Evolutionary conservation across 2,113 vertebrate genomes (phyloP), one percentile per base, ranked within the genome.

Genomic region (Hypomesus transpacificus): DNA sequence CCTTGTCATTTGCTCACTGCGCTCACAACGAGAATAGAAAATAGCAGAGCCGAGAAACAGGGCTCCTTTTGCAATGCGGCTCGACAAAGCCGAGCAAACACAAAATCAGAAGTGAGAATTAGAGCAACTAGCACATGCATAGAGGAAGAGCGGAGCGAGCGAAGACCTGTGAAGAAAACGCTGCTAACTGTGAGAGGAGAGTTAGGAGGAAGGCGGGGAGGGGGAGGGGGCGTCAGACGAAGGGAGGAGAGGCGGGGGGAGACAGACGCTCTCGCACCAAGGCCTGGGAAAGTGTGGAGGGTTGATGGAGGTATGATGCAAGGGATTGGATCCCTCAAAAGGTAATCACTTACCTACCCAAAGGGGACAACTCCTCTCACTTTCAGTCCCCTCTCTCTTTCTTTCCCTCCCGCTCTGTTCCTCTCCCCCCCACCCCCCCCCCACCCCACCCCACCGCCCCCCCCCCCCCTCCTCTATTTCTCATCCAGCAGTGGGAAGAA

Each of bases 321-420:
- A 87, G 81, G 78, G 82, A 86, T 81, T 83, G 84, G 82, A 85
- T 82, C 79, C 86, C 87, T 89, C 82, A 86, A 86, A 82, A 84
- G 61, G 82, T 85, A 89, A 89, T 89, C 80, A 75, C 88, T 87
- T 86, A 84, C 80, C 85, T 82, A 86, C 82, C 82, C 86, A 88
- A 83, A 85, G 83, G 87, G 84, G 82, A 88, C 80, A 79, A 80
- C 82, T 86, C 87, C 66, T 78, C 39, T 46, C 39, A 11, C 39
- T 46, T 46, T 46, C 39, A 13, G 39, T 46, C 39, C 39, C 39
- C 39, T 76, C 68, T 82, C 69, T 69, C 75, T 62, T 4, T 11
- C 76, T 72, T 34, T 75, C 58, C 70, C 77, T 53, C 75, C 26
- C 39, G 39, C 39, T 46, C 39, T 46, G 39, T 46, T 46, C 39